phyloP scores from a whole-genome alignment of 2,888 invertebrate species.

The Hyppa rectilinea region DNA sequence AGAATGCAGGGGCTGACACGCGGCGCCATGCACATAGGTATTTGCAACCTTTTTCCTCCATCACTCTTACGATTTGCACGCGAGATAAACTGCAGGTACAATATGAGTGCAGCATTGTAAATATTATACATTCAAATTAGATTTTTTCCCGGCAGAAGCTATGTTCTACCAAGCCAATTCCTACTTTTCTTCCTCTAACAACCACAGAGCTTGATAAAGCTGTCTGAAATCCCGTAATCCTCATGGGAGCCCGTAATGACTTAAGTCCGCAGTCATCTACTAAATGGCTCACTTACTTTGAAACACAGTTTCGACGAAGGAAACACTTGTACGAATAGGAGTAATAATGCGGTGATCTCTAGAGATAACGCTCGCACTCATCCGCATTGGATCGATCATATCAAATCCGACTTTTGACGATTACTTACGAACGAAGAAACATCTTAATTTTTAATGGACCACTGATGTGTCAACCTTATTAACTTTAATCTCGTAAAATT shows the following conservation, averaged over 20 bases:
- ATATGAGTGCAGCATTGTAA: conserved; percentile 9
- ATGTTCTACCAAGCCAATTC: not conserved
- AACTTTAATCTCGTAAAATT: not conserved
- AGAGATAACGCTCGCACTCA: conserved; percentile 23
- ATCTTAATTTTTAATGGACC: not conserved
- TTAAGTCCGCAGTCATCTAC: conserved; percentile 44
- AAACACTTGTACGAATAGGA: conserved; percentile 52
- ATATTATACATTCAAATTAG: conserved; percentile 5
- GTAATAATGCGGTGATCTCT: conserved; percentile 52
- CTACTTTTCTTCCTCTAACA: conserved; percentile 19
- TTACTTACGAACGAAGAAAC: not conserved
- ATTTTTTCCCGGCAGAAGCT: not conserved
- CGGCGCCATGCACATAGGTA: conserved; percentile 7
- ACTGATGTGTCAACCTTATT: not conserved
- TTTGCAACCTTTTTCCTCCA: conserved; percentile 55
- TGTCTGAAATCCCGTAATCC: conserved; percentile 27
- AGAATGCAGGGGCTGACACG: conserved; percentile 10
- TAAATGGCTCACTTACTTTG: conserved; percentile 56
- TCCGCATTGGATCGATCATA: conserved; percentile 25
- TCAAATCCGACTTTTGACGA: conserved; percentile 23
- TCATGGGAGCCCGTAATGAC: conserved; percentile 44
- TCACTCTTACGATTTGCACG: conserved; percentile 40
- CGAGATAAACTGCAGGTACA: conserved; percentile 46
- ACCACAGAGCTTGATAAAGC: conserved; percentile 25
- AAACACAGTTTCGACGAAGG: conserved; percentile 43